These are phyloP conservation scores for Eristalis arbustorum DNA, from an alignment of 2,888 invertebrate species.

Conservation along the genomic window DNA sequence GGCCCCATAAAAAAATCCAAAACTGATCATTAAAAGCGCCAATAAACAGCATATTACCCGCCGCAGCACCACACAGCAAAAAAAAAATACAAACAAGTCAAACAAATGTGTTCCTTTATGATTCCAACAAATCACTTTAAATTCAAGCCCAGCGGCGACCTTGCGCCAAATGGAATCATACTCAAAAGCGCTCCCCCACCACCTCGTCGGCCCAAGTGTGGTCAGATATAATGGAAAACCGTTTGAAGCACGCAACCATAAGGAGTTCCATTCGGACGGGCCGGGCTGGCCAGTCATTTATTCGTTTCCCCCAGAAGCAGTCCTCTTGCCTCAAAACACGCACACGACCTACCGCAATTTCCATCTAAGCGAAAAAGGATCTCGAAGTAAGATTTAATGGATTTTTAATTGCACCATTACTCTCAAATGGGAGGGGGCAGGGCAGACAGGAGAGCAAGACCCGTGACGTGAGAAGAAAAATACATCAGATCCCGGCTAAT, in stretches of 20 bases:
- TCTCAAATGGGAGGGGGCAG: not conserved
- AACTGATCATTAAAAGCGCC: not conserved
- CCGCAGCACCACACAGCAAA: not conserved
- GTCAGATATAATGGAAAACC: constrained; percentile 18
- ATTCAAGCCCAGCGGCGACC: constrained; percentile 6
- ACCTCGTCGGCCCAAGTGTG: not conserved
- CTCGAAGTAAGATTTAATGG: constrained; percentile 26
- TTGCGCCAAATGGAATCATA: constrained; percentile 29
- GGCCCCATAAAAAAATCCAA: not conserved
- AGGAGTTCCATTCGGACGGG: constrained; percentile 1
- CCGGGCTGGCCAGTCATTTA: constrained; percentile 1
- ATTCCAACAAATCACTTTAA: constrained; percentile 19
- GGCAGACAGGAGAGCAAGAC: not conserved
- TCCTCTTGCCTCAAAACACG: constrained; percentile 9
- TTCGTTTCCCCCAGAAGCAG: constrained; percentile 15
- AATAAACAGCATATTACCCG: not conserved
- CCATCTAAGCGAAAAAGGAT: not conserved
- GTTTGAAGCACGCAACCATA: constrained; percentile 24
- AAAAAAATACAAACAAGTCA: not conserved
- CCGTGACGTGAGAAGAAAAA: not conserved
- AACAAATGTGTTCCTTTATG: not conserved
- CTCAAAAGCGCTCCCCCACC: not conserved
- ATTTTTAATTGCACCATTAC: constrained; percentile 24
- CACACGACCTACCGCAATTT: constrained; percentile 16
- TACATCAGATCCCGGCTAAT: not conserved